Evolutionary conservation across 2,797 vertebrate species (phyloP).

Genomic region (Typhlichthys eigenmanni): DNA sequence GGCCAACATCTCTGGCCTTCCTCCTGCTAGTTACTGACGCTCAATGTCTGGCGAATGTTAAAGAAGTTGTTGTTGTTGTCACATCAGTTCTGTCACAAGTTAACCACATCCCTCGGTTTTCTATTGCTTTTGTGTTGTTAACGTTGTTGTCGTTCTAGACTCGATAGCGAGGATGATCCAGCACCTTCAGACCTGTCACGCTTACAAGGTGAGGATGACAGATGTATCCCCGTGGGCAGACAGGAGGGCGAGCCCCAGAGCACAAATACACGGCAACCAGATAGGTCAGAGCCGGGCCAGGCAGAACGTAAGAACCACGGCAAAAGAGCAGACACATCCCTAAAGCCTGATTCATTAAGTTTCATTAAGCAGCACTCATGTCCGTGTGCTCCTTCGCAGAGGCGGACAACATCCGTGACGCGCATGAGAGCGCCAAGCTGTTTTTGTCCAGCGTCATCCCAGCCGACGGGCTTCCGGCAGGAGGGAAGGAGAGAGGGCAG

Average conservation of each 20-base stretch:
- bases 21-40: too few species aligned
- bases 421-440: slow-evolving; percentile 55
- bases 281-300: slow-evolving; percentile 51
- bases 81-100: background rate
- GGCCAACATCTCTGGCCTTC: too few species aligned
- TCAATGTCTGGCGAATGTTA: too few species aligned
- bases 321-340: slow-evolving; percentile 26
- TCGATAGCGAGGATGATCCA: slow-evolving; percentile 58
- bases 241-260: slow-evolving; percentile 37
- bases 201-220: slow-evolving; percentile 43
- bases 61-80: background rate
- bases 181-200: slow-evolving; percentile 56
- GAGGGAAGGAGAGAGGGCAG: slow-evolving; percentile 47
- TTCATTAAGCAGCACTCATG: slow-evolving; percentile 34
- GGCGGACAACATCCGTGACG: slow-evolving; percentile 61
- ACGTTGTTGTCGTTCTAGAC: slow-evolving; percentile 47
- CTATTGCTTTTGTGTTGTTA: background rate
- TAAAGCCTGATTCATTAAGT: background rate
- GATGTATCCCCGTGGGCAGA: slow-evolving; percentile 39
- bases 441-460: slow-evolving; percentile 66
- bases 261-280: slow-evolving; percentile 64
- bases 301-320: slow-evolving; percentile 56
- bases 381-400: slow-evolving; percentile 55
- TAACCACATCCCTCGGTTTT: background rate
- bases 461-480: slow-evolving; percentile 70